Percentiles rank a stretch among this genome's conserved stretches.
Conservation (phyloP, 2,888 invertebrate species). For the Carterocephalus palaemon region DNA sequence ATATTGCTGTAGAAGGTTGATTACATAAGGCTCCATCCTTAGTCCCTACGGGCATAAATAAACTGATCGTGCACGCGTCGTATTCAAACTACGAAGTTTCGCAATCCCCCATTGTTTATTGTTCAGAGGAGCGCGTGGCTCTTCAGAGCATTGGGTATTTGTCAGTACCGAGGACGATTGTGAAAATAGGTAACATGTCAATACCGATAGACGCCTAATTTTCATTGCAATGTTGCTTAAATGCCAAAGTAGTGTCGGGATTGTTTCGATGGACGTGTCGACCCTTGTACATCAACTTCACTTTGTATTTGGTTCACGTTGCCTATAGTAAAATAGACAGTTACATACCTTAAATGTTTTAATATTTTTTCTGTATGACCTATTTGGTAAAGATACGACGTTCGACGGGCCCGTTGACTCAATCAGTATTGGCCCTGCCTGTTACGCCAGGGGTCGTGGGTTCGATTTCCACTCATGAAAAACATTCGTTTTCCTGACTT, state of each 20-base stretch:
- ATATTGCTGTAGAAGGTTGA: constrained; percentile 7
- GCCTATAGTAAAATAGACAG: no score
- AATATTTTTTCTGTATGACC: no score
- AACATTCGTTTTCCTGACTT: no score
- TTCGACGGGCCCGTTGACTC: no score
- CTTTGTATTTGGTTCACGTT: no score
- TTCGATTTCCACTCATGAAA: no score
- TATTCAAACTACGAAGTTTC: constrained; percentile 42
- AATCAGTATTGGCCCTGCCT: no score
- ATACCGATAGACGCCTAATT: constrained; percentile 42
- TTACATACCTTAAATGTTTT: no score
- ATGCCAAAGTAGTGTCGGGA: constrained; percentile 1
- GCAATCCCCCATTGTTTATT: constrained; percentile 59
- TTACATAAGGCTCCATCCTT: constrained; percentile 33
- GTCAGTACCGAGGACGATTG: constrained; percentile 41
- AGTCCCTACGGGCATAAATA: constrained; percentile 51
- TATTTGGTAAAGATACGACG: no score
- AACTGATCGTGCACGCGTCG: constrained; percentile 49
- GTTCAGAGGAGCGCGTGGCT: constrained; percentile 30
- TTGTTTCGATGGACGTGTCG: no score
- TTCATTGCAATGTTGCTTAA: constrained; percentile 16
- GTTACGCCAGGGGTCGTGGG: no score
- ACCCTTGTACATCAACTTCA: no score
- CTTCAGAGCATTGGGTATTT: constrained; percentile 21
- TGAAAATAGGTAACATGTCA: constrained; percentile 49